A percentile compares a stretch with the other conserved stretches of the same genome.
Conservation (phyloP, 30 jellyfish, hydroid and myxozoan species). For the Aurelia sp. region DNA sequence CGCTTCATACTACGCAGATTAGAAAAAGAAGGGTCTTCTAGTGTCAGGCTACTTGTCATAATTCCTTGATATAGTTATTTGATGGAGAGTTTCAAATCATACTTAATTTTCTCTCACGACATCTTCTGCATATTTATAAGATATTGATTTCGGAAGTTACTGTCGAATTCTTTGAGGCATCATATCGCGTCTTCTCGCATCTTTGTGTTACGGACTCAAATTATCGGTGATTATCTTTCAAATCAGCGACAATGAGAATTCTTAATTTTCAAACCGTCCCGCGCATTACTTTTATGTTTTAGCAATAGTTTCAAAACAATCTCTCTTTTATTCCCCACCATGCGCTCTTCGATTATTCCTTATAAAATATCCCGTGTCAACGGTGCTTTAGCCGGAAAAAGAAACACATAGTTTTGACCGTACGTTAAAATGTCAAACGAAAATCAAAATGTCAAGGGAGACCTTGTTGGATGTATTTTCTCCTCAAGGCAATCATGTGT, state of each 20-base stretch:
- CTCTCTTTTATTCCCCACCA: slow-evolving; percentile 10
- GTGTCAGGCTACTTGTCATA: not conserved
- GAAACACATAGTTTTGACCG: too few relatives aligned
- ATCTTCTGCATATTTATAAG: slow-evolving; percentile 23
- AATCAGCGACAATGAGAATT: slow-evolving; percentile 32
- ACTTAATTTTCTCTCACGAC: slow-evolving; percentile 49
- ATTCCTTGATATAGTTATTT: not conserved
- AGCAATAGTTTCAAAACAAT: slow-evolving; percentile 16
- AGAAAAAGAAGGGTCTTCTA: not conserved
- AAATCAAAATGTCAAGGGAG: too few relatives aligned
- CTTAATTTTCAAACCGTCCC: slow-evolving; percentile 33
- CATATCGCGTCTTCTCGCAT: not conserved
- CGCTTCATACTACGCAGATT: not conserved
- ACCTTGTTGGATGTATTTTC: too few relatives aligned
- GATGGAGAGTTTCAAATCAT: slow-evolving; percentile 13
- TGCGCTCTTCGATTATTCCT: not conserved
- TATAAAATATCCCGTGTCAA: not conserved
- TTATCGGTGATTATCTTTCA: slow-evolving; percentile 37
- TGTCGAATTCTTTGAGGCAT: slow-evolving; percentile 37
- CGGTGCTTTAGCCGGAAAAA: too few relatives aligned
- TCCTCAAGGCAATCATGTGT: too few relatives aligned
- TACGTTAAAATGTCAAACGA: too few relatives aligned
- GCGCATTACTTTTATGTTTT: slow-evolving; percentile 31
- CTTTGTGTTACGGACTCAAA: slow-evolving; percentile 50
- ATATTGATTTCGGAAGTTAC: slow-evolving; percentile 43